Conservation (phyloP, 2,888 invertebrate genomes). For the Penaeus monodon region DNA sequence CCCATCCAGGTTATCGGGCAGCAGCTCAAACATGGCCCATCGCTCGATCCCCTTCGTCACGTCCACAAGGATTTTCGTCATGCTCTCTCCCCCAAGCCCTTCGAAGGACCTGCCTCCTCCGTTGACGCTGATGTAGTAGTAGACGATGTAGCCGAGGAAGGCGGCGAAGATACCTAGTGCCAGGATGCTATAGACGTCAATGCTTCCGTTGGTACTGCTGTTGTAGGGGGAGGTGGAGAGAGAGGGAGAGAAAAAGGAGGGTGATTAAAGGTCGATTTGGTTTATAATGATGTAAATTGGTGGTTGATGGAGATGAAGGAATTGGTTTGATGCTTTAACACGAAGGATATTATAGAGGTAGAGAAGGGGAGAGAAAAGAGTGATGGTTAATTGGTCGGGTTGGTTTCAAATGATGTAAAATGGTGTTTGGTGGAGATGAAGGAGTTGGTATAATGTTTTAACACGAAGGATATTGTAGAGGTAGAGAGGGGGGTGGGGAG, state of each 20-base stretch:
- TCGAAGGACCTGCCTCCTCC: not conserved
- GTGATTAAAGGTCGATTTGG: not conserved
- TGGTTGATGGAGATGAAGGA: too few species aligned
- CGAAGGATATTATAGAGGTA: too few species aligned
- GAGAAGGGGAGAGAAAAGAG: not conserved
- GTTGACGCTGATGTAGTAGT: conserved; percentile 8
- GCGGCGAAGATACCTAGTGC: conserved; percentile 10
- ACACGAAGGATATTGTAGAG: too few species aligned
- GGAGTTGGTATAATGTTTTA: too few species aligned
- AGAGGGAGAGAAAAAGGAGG: not conserved
- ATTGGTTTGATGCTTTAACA: too few species aligned
- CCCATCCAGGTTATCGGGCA: not conserved
- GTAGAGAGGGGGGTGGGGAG: too few species aligned
- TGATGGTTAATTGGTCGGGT: not conserved
- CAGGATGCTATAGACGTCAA: conserved; percentile 16
- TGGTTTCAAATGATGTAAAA: too few species aligned
- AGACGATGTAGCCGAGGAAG: conserved; percentile 27
- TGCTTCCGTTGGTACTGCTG: not conserved
- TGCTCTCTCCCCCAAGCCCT: too few species aligned
- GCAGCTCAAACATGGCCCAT: conserved; percentile 1
- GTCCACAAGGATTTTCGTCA: not conserved
- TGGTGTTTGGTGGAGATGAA: too few species aligned
- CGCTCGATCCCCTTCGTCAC: conserved; percentile 12
- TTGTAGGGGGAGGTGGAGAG: conserved; percentile 2
- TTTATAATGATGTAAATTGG: too few species aligned